Evolutionary conservation across 2,113 vertebrate genomes (phyloP).

Genomic region (Corythaixoides concolor): DNA sequence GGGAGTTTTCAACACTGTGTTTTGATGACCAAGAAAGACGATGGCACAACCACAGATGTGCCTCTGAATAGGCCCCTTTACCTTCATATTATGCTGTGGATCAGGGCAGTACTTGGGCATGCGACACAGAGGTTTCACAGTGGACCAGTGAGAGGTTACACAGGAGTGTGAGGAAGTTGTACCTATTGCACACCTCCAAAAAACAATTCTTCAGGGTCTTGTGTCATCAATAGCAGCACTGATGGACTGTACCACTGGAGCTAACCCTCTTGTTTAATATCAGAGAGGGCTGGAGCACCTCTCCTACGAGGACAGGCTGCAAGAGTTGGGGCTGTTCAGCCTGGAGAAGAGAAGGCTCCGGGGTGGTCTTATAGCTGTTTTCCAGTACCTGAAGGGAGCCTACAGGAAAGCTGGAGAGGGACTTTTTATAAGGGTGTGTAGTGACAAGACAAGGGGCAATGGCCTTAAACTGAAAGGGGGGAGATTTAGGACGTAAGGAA

Average conservation of each 20-base stretch:
- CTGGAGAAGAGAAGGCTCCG: no score
- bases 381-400: no score
- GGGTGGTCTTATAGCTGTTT: no score
- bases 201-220: not conserved
- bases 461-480: no score
- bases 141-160: not conserved
- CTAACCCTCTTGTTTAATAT: not conserved
- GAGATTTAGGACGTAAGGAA: no score
- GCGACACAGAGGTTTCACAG: accelerated
- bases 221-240: not conserved
- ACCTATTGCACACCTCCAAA: not conserved
- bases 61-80: not conserved
- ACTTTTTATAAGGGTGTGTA: no score
- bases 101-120: accelerated
- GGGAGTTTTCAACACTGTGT: accelerated
- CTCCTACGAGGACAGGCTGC: no score
- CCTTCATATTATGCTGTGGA: not conserved
- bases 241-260: not conserved
- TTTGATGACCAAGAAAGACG: not conserved
- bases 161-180: not conserved
- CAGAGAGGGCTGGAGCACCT: no score
- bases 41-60: not conserved
- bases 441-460: no score
- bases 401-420: no score
- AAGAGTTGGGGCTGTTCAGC: no score